Evolutionary conservation across 2,797 vertebrate species (phyloP).

Genomic region (Cottoperca gobio): DNA sequence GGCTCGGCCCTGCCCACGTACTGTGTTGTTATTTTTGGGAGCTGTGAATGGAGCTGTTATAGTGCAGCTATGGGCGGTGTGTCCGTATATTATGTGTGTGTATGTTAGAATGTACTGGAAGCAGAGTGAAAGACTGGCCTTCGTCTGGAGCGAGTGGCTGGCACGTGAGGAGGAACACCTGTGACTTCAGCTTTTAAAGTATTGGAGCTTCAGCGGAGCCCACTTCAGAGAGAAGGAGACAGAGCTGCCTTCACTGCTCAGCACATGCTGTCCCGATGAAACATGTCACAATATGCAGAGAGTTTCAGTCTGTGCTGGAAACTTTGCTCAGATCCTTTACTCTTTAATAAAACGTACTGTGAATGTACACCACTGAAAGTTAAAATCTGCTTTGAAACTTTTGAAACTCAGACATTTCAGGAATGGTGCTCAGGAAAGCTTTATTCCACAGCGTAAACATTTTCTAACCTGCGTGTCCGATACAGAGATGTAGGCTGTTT

Average conservation of each 20-base stretch:
- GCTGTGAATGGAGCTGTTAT: slow-evolving; percentile 65
- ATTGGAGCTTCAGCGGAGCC: slow-evolving; percentile 1
- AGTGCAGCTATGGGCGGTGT: slow-evolving; percentile 27
- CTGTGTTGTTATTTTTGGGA: slow-evolving; percentile 57
- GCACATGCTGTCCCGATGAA: slow-evolving; percentile 31
- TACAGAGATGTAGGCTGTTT: background rate
- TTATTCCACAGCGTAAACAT: background rate
- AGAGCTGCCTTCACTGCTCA: slow-evolving; percentile 22
- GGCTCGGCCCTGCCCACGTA: slow-evolving; percentile 12
- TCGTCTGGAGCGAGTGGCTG: slow-evolving; percentile 18
- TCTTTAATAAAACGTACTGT: background rate
- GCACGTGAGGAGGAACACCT: slow-evolving; percentile 55
- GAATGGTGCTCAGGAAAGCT: background rate
- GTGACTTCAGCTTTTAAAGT: slow-evolving; percentile 22
- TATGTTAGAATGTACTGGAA: slow-evolving; percentile 2
- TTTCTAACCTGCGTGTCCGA: background rate
- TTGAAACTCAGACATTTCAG: background rate
- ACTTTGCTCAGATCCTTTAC: background rate
- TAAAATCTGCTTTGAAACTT: background rate
- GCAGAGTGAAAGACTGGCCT: slow-evolving; percentile 7
- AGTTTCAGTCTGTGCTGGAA: background rate
- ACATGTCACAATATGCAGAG: background rate
- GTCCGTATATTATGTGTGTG: slow-evolving; percentile 10
- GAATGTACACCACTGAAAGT: background rate
- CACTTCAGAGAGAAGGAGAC: slow-evolving; percentile 11